Evolutionary conservation across 92 coral and sea anemone genomes (phyloP).

Genomic region (Virgularia gustaviana): DNA sequence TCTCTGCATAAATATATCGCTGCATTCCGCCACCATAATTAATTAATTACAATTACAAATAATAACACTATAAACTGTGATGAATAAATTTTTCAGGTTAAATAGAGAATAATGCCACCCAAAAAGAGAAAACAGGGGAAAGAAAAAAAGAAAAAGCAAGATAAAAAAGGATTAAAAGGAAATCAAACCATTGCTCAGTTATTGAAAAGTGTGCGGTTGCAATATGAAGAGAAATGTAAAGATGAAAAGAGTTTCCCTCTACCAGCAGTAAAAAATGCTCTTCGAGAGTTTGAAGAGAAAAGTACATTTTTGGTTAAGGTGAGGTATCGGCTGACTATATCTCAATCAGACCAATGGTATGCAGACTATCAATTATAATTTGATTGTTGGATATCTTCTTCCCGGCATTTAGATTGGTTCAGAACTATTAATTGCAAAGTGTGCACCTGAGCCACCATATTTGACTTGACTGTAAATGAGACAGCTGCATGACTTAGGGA

Average conservation of each 20-base stretch:
- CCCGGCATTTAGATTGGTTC: background rate
- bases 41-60: background rate
- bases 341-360: background rate
- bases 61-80: too few relatives aligned
- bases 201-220: constrained; percentile 72
- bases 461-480: too few relatives aligned
- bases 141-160: constrained; percentile 62
- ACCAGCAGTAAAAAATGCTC: constrained; percentile 77
- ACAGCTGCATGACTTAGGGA: too few relatives aligned
- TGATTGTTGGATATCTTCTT: background rate
- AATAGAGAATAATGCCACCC: constrained; percentile 64
- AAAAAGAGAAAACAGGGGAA: constrained; percentile 68
- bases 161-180: constrained; percentile 83
- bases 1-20: too few relatives aligned
- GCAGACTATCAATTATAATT: background rate
- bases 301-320: constrained; percentile 80
- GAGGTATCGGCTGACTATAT: too few relatives aligned
- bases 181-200: constrained; percentile 79
- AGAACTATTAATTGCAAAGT: too few relatives aligned
- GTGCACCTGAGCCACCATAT: too few relatives aligned
- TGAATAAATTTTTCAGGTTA: too few relatives aligned
- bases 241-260: constrained; percentile 75
- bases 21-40: too few relatives aligned
- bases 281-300: constrained; percentile 78
- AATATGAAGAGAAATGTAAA: constrained; percentile 81